phyloP scores from a whole-genome alignment of 2,888 invertebrate species.

The Synergus itoensis region DNA sequence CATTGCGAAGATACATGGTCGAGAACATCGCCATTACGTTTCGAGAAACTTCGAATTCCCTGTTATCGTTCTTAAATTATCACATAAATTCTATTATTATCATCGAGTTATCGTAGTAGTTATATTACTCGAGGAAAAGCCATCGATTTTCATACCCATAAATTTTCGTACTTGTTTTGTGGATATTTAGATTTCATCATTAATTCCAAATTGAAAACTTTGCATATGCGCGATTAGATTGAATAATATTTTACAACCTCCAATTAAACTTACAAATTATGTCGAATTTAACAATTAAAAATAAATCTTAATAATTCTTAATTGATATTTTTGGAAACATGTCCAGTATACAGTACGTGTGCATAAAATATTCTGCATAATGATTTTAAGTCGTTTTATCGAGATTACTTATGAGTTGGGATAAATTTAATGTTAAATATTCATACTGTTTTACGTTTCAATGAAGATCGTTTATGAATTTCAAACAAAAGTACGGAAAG shows the following conservation, averaged over 20 bases:
- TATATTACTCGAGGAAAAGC: background rate
- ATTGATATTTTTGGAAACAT: no score
- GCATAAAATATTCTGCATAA: background rate
- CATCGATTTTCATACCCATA: conserved; percentile 1
- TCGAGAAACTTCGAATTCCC: conserved; percentile 14
- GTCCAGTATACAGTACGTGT: background rate
- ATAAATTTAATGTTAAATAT: background rate
- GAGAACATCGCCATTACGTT: conserved; percentile 20
- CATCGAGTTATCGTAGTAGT: background rate
- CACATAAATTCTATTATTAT: conserved; percentile 37
- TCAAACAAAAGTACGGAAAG: background rate
- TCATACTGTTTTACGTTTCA: background rate
- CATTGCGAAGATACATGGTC: conserved; percentile 35
- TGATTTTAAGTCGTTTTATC: background rate
- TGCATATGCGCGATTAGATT: no score
- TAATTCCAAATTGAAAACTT: no score
- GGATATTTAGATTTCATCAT: background rate
- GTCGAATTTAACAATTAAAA: no score
- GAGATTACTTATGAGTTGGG: background rate
- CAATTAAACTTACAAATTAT: no score
- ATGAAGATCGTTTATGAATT: background rate
- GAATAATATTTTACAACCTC: no score
- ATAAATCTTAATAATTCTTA: no score
- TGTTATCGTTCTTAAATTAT: conserved; percentile 35
- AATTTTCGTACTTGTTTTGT: background rate